Percentiles rank a stretch among this genome's conserved stretches.
Evolutionary conservation across 2,797 vertebrate species (phyloP).

Genomic region (Sparus aurata): DNA sequence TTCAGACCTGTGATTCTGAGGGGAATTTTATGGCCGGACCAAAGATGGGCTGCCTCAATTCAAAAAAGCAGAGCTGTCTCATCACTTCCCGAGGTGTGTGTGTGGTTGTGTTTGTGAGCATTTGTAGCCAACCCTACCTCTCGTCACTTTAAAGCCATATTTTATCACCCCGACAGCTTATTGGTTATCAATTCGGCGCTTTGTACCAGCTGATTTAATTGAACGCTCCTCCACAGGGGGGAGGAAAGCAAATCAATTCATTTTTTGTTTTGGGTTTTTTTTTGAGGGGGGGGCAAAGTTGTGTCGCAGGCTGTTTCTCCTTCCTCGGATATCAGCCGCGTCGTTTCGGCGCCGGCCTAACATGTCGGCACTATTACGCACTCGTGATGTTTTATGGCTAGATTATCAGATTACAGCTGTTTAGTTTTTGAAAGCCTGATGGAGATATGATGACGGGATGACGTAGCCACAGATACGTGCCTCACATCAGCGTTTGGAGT

Average conservation of each 20-base stretch:
- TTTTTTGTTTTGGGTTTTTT: constrained; percentile 23
- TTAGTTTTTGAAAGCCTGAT: constrained; percentile 14
- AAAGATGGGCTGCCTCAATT: constrained; percentile 75
- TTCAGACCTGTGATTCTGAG: constrained; percentile 77
- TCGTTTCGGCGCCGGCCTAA: constrained; percentile 14
- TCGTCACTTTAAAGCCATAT: constrained; percentile 58
- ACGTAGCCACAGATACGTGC: constrained; percentile 22
- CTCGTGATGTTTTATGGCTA: constrained; percentile 10
- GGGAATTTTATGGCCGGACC: constrained; percentile 75
- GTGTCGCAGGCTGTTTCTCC: constrained; percentile 39
- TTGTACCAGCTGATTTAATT: constrained; percentile 64
- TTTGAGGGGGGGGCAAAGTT: constrained; percentile 3
- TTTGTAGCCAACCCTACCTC: constrained; percentile 56
- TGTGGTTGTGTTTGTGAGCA: constrained; percentile 29
- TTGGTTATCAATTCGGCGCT: constrained; percentile 75
- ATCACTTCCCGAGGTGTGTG: constrained; percentile 57
- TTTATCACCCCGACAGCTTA: constrained; percentile 74
- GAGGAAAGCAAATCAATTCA: constrained; percentile 28
- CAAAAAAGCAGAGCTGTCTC: constrained; percentile 69
- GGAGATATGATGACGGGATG: constrained; percentile 38
- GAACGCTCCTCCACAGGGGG: constrained; percentile 36
- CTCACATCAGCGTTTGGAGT: constrained; percentile 24
- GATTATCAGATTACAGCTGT: constrained; percentile 32
- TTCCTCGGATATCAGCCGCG: constrained; percentile 11
- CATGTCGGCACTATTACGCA: constrained; percentile 6